Evolutionary conservation across 2,797 vertebrate genomes (phyloP).

Genomic region (Botia kubotai): DNA sequence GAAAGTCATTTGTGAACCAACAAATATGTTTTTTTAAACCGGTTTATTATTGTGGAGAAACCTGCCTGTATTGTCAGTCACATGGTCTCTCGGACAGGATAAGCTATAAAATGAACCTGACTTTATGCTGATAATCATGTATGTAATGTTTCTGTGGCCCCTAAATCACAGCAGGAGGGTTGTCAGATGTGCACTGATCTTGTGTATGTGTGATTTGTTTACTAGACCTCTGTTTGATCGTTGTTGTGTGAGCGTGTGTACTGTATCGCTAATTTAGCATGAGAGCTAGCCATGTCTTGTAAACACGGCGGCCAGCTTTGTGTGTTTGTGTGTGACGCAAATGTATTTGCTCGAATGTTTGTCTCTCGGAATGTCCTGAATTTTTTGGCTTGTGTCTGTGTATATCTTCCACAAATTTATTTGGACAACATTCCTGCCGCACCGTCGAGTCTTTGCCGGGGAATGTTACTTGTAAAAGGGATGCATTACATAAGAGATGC

Average conservation of each 20-base stretch:
- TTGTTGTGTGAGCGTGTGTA: constrained; percentile 11
- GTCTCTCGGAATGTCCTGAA: constrained; percentile 9
- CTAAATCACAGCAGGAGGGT: neutral
- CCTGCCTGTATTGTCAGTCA: neutral
- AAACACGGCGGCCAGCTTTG: constrained; percentile 28
- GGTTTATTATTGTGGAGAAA: neutral
- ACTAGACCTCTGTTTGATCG: constrained; percentile 32
- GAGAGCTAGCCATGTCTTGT: constrained; percentile 9
- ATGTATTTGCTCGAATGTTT: constrained; percentile 23
- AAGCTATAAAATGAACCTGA: neutral
- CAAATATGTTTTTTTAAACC: too few species aligned
- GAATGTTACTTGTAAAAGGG: neutral
- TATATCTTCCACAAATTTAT: neutral
- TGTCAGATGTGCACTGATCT: constrained; percentile 26
- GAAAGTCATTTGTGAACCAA: too few species aligned
- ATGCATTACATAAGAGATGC: neutral
- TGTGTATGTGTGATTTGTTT: constrained; percentile 39
- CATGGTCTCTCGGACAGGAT: too few species aligned
- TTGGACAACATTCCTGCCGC: too few species aligned
- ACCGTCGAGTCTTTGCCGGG: neutral
- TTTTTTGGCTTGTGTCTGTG: neutral
- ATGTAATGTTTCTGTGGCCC: neutral
- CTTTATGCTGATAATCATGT: neutral
- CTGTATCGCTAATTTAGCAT: constrained; percentile 4
- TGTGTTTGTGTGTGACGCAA: neutral